A percentile compares a stretch with the other conserved stretches of the same genome.
Conservation (phyloP, 2,888 invertebrate species). For the Rosalia funebris region DNA sequence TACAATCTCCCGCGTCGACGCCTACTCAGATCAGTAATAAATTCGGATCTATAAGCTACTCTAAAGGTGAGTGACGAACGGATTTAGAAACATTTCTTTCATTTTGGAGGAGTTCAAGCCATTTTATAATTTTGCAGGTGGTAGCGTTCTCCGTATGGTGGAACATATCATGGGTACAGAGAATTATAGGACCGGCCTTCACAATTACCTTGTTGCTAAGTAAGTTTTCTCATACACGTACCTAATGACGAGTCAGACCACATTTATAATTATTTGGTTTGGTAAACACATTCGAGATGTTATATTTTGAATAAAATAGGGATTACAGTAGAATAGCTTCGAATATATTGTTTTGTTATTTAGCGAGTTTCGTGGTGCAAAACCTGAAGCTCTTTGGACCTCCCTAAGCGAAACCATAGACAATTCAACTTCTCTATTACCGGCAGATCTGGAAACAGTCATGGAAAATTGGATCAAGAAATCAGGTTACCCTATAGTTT, state of each 20-base stretch:
- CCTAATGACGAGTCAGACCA: no score
- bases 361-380: conserved; percentile 62
- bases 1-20: conserved; percentile 69
- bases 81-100: no score
- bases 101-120: no score
- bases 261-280: no score
- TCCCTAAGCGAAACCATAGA: background rate
- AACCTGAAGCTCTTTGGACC: conserved; percentile 66
- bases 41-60: conserved; percentile 70
- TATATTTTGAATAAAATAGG: no score
- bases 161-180: conserved; percentile 69
- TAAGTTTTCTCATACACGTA: conserved; percentile 6
- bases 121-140: conserved; percentile 43
- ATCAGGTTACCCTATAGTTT: conserved; percentile 40
- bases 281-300: no score
- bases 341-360: no score
- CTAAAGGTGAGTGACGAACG: conserved; percentile 49
- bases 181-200: conserved; percentile 68
- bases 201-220: conserved; percentile 64
- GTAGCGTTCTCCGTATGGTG: conserved; percentile 73
- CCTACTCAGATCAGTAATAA: conserved; percentile 70
- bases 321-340: no score
- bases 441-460: conserved; percentile 28
- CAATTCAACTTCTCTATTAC: conserved; percentile 10
- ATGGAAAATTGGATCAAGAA: conserved; percentile 42